Percentiles rank a stretch among this genome's conserved stretches.
phyloP scores from a whole-genome alignment of 2,888 invertebrate genomes.

The Tipula lateralis region DNA sequence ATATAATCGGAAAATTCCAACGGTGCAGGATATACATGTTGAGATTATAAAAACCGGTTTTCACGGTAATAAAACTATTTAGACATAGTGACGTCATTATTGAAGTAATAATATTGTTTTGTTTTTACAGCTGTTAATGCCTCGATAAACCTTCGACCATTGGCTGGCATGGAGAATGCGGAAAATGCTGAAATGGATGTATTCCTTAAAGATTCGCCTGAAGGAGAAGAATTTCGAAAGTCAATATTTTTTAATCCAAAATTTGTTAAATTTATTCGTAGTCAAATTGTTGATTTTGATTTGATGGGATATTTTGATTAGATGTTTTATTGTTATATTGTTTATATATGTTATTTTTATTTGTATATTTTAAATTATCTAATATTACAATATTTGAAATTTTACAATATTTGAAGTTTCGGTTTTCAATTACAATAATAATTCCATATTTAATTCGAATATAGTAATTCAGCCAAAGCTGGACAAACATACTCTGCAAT shows the following conservation, averaged over 20 bases:
- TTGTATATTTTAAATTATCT: not conserved
- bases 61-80: conserved; percentile 39
- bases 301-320: conserved; percentile 45
- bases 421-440: no score
- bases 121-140: conserved; percentile 44
- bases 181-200: conserved; percentile 32
- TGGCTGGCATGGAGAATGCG: conserved; percentile 43
- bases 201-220: conserved; percentile 38
- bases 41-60: conserved; percentile 45
- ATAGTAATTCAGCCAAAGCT: no score
- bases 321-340: not conserved
- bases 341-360: not conserved
- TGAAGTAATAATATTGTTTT: not conserved
- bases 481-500: no score
- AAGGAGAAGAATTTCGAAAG: conserved; percentile 42
- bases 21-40: conserved; percentile 45
- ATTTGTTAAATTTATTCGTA: conserved; percentile 44
- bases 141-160: conserved; percentile 45
- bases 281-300: conserved; percentile 46
- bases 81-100: not conserved
- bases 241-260: conserved; percentile 46
- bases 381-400: not conserved
- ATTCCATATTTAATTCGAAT: no score
- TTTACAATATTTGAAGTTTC: no score
- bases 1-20: conserved; percentile 43